Conservation (phyloP, 2,113 vertebrate genomes). For the Formicarius rufipectus region DNA sequence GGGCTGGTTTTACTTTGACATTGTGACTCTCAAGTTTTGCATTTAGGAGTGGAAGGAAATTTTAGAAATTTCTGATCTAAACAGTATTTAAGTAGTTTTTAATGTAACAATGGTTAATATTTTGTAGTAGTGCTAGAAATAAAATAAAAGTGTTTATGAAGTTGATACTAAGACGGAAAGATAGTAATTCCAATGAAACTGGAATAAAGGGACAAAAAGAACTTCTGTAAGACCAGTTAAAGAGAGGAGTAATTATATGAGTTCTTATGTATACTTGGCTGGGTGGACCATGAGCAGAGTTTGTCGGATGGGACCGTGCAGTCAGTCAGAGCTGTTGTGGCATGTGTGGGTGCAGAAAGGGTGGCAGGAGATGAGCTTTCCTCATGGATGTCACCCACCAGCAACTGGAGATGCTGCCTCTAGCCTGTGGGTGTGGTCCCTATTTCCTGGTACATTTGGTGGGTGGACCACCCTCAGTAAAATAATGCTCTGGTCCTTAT, state of each 20-base stretch:
- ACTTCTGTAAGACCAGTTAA: neutral
- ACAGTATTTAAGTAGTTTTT: neutral
- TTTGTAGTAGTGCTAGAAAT: neutral
- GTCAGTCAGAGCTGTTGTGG: neutral
- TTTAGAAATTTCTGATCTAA: neutral
- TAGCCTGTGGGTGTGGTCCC: too few relatives aligned
- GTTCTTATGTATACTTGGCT: fast-evolving
- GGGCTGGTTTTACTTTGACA: neutral
- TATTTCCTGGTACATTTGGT: neutral
- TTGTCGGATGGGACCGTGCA: neutral
- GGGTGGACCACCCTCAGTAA: neutral
- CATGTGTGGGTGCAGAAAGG: too few relatives aligned
- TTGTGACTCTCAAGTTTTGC: neutral
- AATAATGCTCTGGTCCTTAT: neutral
- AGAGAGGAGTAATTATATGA: neutral
- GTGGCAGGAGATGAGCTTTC: neutral
- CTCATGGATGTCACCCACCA: neutral
- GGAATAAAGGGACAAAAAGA: neutral
- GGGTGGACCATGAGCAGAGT: neutral
- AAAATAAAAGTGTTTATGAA: neutral
- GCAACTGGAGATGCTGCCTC: neutral
- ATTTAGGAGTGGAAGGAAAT: neutral
- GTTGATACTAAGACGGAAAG: neutral
- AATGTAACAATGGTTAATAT: neutral
- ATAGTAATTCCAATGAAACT: neutral